phyloP scores from a whole-genome alignment of 2,113 vertebrate genomes.

The Camelus bactrianus region DNA sequence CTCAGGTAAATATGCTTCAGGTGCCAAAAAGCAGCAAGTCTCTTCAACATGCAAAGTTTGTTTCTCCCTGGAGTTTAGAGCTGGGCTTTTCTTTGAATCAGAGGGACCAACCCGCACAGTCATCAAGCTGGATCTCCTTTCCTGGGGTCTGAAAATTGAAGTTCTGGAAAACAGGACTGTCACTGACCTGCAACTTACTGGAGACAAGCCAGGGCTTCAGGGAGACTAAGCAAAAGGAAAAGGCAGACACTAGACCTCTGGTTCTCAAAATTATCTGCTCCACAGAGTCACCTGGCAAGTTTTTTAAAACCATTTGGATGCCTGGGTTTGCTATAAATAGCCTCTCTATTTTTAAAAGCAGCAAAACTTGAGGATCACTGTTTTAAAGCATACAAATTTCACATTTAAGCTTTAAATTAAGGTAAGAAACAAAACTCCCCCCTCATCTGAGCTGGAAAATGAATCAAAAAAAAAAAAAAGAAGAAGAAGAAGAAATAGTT shows the following conservation, averaged over 20 bases:
- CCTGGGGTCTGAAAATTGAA: not conserved
- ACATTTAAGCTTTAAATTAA: not conserved
- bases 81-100: not conserved
- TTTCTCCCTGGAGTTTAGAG: not conserved
- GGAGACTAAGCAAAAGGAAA: not conserved
- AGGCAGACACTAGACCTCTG: not conserved
- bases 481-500: not conserved
- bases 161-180: not conserved
- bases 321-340: not conserved
- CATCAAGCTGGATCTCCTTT: not conserved
- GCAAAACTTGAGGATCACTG: not conserved
- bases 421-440: not conserved
- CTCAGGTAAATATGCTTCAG: conserved; percentile 22
- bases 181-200: too few species aligned
- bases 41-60: not conserved
- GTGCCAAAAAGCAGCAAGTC: conserved; percentile 7
- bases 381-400: not conserved
- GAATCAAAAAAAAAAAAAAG: not conserved
- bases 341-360: not conserved
- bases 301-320: not conserved
- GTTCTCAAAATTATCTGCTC: not conserved
- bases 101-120: not conserved
- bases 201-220: not conserved
- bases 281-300: not conserved
- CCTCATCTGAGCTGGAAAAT: not conserved